phyloP scores from a whole-genome alignment of 2,113 vertebrate species.

The Apus apus region DNA sequence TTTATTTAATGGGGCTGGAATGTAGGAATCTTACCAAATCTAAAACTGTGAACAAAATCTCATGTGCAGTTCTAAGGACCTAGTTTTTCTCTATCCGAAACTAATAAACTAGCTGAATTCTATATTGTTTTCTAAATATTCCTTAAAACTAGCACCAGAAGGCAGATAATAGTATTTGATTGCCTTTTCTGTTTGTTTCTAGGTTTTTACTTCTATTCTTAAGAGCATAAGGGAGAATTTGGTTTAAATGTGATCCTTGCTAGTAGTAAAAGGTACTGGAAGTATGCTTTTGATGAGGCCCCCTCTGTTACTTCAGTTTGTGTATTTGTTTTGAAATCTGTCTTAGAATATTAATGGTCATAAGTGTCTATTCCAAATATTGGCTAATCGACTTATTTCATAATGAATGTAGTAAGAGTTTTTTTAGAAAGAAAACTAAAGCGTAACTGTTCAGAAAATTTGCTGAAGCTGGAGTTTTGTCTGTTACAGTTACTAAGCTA shows the following conservation, averaged over 20 bases:
- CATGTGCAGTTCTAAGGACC: not conserved
- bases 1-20: not conserved
- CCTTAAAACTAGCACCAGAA: not conserved
- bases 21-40: not conserved
- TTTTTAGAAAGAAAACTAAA: not conserved
- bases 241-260: not conserved
- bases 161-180: not conserved
- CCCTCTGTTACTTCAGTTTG: not conserved
- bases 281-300: not conserved
- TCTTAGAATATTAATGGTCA: not conserved
- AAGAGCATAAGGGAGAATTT: not conserved
- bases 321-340: not conserved
- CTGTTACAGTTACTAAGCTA: not conserved
- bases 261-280: not conserved
- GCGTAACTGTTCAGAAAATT: not conserved
- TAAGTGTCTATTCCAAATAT: not conserved
- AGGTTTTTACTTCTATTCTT: not conserved
- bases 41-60: not conserved
- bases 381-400: not conserved
- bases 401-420: not conserved
- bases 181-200: not conserved
- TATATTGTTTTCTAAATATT: not conserved
- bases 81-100: not conserved
- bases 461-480: not conserved
- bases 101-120: not conserved